Evolutionary conservation across 2,797 vertebrate genomes (phyloP).

Genomic region (Lacerta bilineata): DNA sequence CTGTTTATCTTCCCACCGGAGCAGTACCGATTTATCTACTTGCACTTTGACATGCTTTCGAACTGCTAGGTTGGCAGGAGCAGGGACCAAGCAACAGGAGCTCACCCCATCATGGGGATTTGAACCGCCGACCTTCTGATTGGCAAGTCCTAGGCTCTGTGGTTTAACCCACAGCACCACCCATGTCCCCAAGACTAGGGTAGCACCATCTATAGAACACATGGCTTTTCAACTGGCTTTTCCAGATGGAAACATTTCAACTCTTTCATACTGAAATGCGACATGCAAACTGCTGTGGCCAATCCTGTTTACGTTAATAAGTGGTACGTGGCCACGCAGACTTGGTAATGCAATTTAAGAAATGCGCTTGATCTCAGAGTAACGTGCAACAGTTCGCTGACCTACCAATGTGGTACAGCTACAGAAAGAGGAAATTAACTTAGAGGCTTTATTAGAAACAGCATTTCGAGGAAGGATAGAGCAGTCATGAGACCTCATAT

Average conservation of each 20-base stretch:
- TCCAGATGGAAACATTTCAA: not conserved
- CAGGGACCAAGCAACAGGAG: too few relatives aligned
- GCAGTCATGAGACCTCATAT: not conserved
- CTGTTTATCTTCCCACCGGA: too few relatives aligned
- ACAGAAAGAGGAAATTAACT: not conserved
- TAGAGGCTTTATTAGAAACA: not conserved
- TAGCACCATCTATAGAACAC: not conserved
- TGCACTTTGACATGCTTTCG: too few relatives aligned
- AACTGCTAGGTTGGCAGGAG: too few relatives aligned
- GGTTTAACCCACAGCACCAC: too few relatives aligned
- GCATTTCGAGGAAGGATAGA: not conserved
- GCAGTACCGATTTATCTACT: too few relatives aligned
- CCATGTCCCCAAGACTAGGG: not conserved
- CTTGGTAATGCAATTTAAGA: constrained; percentile 1
- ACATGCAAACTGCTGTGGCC: constrained; percentile 1
- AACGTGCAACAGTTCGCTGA: not conserved
- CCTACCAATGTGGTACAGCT: not conserved
- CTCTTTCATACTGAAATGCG: not conserved
- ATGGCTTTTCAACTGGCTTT: not conserved
- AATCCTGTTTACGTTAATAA: constrained; percentile 29
- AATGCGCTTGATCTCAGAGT: constrained; percentile 7
- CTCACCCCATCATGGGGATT: too few relatives aligned
- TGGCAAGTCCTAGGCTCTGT: too few relatives aligned
- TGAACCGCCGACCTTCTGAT: too few relatives aligned
- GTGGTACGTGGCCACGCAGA: not conserved